Percentiles rank a stretch among this genome's conserved stretches.
These are phyloP conservation scores for Orthosia incerta DNA, from an alignment of 2,888 invertebrate genomes.

Conservation along the genomic window DNA sequence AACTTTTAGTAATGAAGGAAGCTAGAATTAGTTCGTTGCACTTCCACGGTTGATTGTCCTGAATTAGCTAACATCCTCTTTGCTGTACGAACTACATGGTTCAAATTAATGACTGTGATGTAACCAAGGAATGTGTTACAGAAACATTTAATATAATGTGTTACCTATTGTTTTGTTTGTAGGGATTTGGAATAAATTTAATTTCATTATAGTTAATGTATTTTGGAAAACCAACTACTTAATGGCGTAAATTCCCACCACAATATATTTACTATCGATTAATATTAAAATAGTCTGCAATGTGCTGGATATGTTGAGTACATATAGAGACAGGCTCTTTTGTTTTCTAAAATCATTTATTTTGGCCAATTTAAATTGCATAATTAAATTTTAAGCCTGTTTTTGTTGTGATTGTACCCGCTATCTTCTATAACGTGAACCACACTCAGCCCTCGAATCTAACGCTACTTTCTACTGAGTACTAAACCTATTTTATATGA, in stretches of 20 bases:
- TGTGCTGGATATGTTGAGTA: neutral
- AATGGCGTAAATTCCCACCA: neutral
- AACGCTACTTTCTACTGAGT: neutral
- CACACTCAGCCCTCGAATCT: neutral
- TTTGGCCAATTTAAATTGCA: neutral
- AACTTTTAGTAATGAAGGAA: slow-evolving; percentile 69
- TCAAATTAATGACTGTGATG: slow-evolving; percentile 42
- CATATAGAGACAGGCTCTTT: too few species aligned
- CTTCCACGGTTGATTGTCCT: slow-evolving; percentile 87
- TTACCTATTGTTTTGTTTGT: neutral
- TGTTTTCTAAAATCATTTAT: too few species aligned
- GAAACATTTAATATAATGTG: neutral
- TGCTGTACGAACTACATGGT: slow-evolving; percentile 13
- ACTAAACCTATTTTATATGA: neutral
- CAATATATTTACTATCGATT: neutral
- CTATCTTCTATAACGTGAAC: slow-evolving; percentile 5
- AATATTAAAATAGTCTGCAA: neutral
- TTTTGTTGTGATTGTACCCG: neutral
- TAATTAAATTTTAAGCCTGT: neutral
- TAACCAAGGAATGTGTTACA: slow-evolving; percentile 25
- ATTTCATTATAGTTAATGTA: too few species aligned
- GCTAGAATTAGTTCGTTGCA: slow-evolving; percentile 85
- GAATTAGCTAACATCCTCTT: slow-evolving; percentile 82
- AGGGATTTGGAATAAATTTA: neutral
- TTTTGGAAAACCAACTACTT: neutral